These are phyloP conservation scores for Prosopocoilus inquinatus DNA, from an alignment of 2,888 invertebrate species.

Conservation along the genomic window DNA sequence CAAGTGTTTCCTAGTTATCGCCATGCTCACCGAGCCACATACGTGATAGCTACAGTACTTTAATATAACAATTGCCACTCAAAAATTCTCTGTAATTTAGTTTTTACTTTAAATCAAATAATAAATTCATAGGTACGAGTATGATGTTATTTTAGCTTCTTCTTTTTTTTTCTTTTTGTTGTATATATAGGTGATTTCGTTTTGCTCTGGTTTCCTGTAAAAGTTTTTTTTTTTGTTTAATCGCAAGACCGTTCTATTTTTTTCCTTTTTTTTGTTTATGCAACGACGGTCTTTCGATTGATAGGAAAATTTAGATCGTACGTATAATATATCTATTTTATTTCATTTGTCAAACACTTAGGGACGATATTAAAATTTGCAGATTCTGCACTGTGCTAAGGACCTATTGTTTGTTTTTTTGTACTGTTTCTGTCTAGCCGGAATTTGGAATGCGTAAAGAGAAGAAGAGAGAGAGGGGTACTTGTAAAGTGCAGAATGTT, in stretches of 20 bases:
- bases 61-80: slow-evolving; percentile 42
- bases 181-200: slow-evolving; percentile 7
- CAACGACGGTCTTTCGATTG: neutral
- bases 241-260: neutral
- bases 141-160: slow-evolving; percentile 29
- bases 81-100: slow-evolving; percentile 41
- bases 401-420: neutral
- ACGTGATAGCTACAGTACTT: slow-evolving; percentile 38
- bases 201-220: slow-evolving; percentile 2
- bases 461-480: neutral
- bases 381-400: neutral
- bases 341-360: neutral
- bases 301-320: slow-evolving; percentile 1
- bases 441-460: too few species aligned
- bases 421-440: too few species aligned
- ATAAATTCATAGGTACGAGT: slow-evolving; percentile 34
- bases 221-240: neutral
- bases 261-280: slow-evolving; percentile 4
- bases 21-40: slow-evolving; percentile 20
- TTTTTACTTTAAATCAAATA: slow-evolving; percentile 36
- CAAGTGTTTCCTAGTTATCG: slow-evolving; percentile 26
- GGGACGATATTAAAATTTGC: neutral
- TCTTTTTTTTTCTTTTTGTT: slow-evolving; percentile 24
- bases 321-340: neutral
- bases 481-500: slow-evolving; percentile 1